Conservation (phyloP, 1,140 invertebrate genomes). For the Piezodorus guildinii region DNA sequence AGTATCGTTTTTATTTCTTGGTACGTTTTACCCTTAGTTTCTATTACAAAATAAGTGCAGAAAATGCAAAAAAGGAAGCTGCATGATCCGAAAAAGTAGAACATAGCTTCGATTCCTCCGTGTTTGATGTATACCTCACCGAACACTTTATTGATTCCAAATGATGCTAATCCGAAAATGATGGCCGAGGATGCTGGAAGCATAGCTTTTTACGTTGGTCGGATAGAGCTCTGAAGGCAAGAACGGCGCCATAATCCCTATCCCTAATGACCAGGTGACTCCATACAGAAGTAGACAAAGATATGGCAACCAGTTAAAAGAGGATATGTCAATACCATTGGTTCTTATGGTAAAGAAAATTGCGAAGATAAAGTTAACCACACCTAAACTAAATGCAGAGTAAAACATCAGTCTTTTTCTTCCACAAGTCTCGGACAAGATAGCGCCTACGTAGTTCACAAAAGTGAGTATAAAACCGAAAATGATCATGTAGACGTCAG, state of each 20-base stretch:
- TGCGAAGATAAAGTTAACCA: slow-evolving; percentile 23
- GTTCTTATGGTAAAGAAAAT: slow-evolving; percentile 28
- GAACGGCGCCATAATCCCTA: slow-evolving; percentile 29
- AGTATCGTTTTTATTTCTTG: slow-evolving; percentile 61
- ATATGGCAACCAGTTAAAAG: slow-evolving; percentile 27
- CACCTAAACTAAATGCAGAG: slow-evolving; percentile 29
- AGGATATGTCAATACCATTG: not conserved
- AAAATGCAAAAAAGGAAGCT: slow-evolving; percentile 46
- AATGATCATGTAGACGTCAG: slow-evolving; percentile 24
- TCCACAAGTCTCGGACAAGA: slow-evolving; percentile 37
- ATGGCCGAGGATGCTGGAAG: slow-evolving; percentile 28
- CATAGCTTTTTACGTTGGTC: slow-evolving; percentile 29
- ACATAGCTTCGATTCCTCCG: slow-evolving; percentile 26
- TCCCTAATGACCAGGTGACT: slow-evolving; percentile 27
- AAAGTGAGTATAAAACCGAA: slow-evolving; percentile 30
- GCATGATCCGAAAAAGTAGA: slow-evolving; percentile 26
- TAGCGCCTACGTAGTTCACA: slow-evolving; percentile 36
- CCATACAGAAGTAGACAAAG: slow-evolving; percentile 25
- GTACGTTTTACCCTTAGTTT: slow-evolving; percentile 70
- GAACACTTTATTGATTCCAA: slow-evolving; percentile 29
- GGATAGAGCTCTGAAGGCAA: slow-evolving; percentile 30
- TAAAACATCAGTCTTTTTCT: slow-evolving; percentile 42
- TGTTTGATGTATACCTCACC: slow-evolving; percentile 11
- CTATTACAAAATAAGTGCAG: slow-evolving; percentile 32
- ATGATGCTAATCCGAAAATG: slow-evolving; percentile 25